Conservation (phyloP, 2,113 vertebrate species). For the Saguinus imperator region DNA sequence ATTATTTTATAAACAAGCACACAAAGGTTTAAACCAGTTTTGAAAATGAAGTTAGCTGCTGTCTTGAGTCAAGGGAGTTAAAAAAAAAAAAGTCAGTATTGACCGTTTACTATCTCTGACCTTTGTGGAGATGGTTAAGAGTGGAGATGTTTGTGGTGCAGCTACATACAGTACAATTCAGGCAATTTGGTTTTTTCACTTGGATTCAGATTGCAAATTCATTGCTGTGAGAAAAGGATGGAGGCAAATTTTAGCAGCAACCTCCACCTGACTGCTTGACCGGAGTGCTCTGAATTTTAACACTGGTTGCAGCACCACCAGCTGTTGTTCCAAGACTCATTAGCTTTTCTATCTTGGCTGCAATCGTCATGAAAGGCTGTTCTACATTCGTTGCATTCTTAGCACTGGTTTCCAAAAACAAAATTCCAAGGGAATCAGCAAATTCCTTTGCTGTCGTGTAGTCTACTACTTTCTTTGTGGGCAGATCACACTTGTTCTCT, state of each 20-base stretch:
- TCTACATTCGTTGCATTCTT: constrained; percentile 99
- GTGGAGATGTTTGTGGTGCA: constrained; percentile 89
- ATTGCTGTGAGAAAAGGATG: constrained; percentile 87
- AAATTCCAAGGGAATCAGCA: constrained; percentile 96
- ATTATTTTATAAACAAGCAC: constrained; percentile 91
- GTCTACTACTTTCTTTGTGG: constrained; percentile 97
- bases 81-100: constrained; percentile 91
- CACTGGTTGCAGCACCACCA: constrained; percentile 93
- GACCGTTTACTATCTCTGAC: constrained; percentile 76
- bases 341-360: constrained; percentile 98
- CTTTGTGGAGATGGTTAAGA: constrained; percentile 34
- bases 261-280: constrained; percentile 96
- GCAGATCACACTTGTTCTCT: constrained; percentile 98
- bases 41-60: constrained; percentile 80
- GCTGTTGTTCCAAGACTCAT: constrained; percentile 96
- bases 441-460: constrained; percentile 99
- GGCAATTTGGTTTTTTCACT: constrained; percentile 90
- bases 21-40: constrained; percentile 89
- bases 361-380: constrained; percentile 99
- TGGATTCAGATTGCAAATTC: constrained; percentile 91
- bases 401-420: constrained; percentile 97
- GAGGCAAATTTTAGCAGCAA: constrained; percentile 91
- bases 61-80: constrained; percentile 88
- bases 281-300: constrained; percentile 98
- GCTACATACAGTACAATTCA: constrained; percentile 99